phyloP scores from a whole-genome alignment of 2,113 vertebrate genomes.

The Pionites leucogaster region DNA sequence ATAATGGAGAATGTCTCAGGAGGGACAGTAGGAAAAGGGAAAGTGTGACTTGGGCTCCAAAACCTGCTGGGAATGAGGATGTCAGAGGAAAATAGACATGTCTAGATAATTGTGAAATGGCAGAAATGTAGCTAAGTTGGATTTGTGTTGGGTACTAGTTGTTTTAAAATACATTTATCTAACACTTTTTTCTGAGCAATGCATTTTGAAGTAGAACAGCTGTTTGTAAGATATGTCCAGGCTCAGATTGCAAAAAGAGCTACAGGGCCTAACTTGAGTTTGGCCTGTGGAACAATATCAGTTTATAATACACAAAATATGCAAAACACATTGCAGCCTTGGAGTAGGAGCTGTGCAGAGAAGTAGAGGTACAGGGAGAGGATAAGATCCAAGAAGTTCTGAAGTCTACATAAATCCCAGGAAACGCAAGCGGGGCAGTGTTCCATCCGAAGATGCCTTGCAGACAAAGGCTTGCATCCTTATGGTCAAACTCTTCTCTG shows the following conservation, averaged over 20 bases:
- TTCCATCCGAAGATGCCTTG: neutral
- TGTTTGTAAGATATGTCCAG: neutral
- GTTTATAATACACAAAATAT: constrained; percentile 1
- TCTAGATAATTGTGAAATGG: constrained; percentile 16
- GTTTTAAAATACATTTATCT: constrained; percentile 22
- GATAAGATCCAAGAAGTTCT: neutral
- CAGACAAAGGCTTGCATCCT: neutral
- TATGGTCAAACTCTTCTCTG: neutral
- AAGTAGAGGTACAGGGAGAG: neutral
- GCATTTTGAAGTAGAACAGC: constrained; percentile 21
- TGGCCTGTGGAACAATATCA: neutral
- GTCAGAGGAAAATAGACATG: constrained; percentile 7
- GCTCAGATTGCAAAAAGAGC: neutral
- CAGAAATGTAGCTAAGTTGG: neutral
- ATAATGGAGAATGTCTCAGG: constrained; percentile 38
- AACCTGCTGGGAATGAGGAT: constrained; percentile 26
- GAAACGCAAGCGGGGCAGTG: neutral
- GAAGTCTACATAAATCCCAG: neutral
- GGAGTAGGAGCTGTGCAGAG: neutral
- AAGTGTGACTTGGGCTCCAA: constrained; percentile 32
- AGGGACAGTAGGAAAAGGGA: neutral
- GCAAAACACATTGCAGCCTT: neutral
- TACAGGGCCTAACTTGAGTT: neutral
- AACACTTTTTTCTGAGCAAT: constrained; percentile 14
- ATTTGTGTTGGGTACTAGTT: neutral